These are phyloP conservation scores for Indri indri DNA, from an alignment of 2,113 vertebrate genomes.

Conservation along the genomic window DNA sequence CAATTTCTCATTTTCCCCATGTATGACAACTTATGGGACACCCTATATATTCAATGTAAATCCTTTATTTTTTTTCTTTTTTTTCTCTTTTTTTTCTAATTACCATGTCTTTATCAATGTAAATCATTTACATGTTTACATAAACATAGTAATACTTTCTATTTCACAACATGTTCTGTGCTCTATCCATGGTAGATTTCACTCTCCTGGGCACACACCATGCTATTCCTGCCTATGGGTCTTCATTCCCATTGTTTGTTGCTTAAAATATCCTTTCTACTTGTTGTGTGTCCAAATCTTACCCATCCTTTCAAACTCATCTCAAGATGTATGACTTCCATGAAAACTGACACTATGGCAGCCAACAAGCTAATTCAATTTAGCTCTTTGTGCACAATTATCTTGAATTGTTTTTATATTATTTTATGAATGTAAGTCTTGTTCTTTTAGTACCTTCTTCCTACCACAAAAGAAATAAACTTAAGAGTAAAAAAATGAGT, in stretches of 20 bases:
- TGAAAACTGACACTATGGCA: not conserved
- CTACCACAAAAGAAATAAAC: slow-evolving; percentile 11
- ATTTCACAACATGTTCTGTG: not conserved
- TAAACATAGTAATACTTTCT: not conserved
- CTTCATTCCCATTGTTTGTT: not conserved
- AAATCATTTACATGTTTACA: slow-evolving; percentile 12
- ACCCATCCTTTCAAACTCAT: not conserved
- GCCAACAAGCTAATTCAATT: not conserved
- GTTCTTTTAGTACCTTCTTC: not conserved
- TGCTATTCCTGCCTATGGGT: not conserved
- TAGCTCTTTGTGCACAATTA: not conserved
- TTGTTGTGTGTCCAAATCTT: not conserved
- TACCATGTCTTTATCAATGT: no score
- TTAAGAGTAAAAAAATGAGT: not conserved
- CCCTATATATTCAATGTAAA: no score
- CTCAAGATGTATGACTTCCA: not conserved
- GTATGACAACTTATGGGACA: no score
- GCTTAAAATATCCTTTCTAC: not conserved
- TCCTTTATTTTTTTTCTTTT: no score
- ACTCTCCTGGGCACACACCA: not conserved
- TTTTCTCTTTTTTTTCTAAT: no score
- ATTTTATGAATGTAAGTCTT: not conserved
- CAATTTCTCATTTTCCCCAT: no score
- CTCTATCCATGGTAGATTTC: not conserved
- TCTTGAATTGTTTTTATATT: not conserved